Percentiles rank a stretch among this genome's conserved stretches.
Conservation (phyloP, 2,888 invertebrate genomes). For the Cenopis cana region DNA sequence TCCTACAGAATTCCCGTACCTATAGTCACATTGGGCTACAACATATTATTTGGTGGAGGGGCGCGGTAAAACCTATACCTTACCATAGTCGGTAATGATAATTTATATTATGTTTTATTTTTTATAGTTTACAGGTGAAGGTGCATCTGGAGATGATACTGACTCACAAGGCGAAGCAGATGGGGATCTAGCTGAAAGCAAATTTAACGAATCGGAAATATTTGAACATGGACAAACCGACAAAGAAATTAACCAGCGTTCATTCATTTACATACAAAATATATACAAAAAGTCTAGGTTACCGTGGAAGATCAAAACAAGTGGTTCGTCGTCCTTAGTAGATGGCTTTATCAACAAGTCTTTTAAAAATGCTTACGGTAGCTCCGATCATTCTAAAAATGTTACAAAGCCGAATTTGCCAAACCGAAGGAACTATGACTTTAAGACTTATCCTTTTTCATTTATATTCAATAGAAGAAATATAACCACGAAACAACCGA, state of each 20-base stretch:
- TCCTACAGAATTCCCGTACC: too few relatives aligned
- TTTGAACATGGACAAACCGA: conserved; percentile 54
- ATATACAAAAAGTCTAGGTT: conserved; percentile 60
- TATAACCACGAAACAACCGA: background rate
- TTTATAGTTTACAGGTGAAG: conserved; percentile 14
- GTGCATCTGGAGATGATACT: background rate
- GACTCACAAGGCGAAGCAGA: conserved; percentile 30
- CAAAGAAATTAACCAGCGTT: conserved; percentile 59
- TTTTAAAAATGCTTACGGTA: background rate
- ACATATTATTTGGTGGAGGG: too few relatives aligned
- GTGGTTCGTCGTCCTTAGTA: conserved; percentile 15
- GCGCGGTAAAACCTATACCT: background rate
- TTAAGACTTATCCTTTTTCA: background rate
- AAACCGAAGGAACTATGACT: background rate
- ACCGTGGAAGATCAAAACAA: conserved; percentile 44
- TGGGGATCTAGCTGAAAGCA: conserved; percentile 45
- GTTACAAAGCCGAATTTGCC: background rate
- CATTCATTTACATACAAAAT: conserved; percentile 65
- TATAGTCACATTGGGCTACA: too few relatives aligned
- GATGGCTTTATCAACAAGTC: background rate
- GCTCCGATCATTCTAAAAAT: background rate
- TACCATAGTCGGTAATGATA: background rate
- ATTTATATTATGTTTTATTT: background rate
- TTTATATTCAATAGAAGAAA: background rate
- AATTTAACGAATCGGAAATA: conserved; percentile 56